phyloP scores from a whole-genome alignment of 2,113 vertebrate genomes.

The Gadus chalcogrammus region DNA sequence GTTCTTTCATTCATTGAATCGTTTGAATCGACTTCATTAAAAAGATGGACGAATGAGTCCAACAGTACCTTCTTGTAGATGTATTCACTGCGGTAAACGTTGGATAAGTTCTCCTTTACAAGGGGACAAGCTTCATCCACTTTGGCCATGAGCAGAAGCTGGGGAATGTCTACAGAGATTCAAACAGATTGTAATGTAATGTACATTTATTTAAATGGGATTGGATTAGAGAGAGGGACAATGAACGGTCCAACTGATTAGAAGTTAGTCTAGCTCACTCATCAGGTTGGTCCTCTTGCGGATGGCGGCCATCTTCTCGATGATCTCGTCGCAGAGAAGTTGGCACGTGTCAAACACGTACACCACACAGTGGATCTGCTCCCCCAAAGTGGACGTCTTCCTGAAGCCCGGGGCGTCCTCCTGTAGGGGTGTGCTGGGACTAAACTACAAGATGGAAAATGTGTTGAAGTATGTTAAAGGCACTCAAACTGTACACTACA shows the following conservation, averaged over 20 bases:
- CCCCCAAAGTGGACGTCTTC: conserved; percentile 27
- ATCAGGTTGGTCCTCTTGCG: conserved; percentile 53
- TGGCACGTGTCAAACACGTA: conserved; percentile 52
- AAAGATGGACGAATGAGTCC: too few species aligned
- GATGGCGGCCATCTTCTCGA: conserved; percentile 62
- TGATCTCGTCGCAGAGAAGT: conserved; percentile 61
- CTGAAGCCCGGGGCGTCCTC: conserved; percentile 23
- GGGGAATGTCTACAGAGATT: conserved; percentile 55
- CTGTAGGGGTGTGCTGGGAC: conserved; percentile 8
- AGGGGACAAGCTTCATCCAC: conserved; percentile 66
- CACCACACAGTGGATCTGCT: conserved; percentile 47
- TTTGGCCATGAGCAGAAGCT: conserved; percentile 69
- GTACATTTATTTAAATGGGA: too few species aligned
- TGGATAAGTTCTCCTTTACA: conserved; percentile 52
- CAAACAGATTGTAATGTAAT: too few species aligned
- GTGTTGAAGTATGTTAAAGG: not conserved
- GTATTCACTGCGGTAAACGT: conserved; percentile 58
- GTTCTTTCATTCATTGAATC: too few species aligned
- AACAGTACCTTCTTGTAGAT: conserved; percentile 55
- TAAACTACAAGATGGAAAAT: conserved; percentile 27
- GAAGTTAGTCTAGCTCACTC: conserved; percentile 31
- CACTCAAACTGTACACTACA: too few species aligned
- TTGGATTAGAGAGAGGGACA: too few species aligned
- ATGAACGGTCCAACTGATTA: too few species aligned
- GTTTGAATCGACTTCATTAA: too few species aligned